Evolutionary conservation across 2,797 vertebrate species (phyloP).

Genomic region (Lutjanus argentimaculatus): DNA sequence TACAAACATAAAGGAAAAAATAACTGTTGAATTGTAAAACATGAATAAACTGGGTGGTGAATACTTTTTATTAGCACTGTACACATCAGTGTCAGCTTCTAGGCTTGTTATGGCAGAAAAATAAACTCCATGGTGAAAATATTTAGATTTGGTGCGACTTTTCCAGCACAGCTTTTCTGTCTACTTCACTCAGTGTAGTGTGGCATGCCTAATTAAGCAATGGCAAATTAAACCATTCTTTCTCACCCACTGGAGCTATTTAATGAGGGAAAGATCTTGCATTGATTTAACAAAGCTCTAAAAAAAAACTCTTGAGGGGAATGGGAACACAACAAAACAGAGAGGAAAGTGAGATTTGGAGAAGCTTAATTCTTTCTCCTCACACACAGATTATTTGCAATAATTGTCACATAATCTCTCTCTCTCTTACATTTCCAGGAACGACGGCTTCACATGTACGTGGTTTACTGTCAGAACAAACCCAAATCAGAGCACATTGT

Average conservation of each 20-base stretch:
- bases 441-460: constrained; percentile 98
- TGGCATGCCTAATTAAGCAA: constrained; percentile 42
- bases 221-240: constrained; percentile 54
- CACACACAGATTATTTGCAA: constrained; percentile 26
- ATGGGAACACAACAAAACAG: constrained; percentile 6
- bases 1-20: background rate
- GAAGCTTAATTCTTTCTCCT: background rate
- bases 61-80: background rate
- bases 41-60: background rate
- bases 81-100: background rate
- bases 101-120: background rate
- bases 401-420: background rate
- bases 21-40: background rate
- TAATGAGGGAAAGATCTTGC: constrained; percentile 55
- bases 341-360: constrained; percentile 12
- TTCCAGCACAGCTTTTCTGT: constrained; percentile 7
- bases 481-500: constrained; percentile 98
- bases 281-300: constrained; percentile 36
- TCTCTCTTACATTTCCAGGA: constrained; percentile 85
- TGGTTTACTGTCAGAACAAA: constrained; percentile 99
- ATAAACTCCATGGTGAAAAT: background rate
- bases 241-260: constrained; percentile 58
- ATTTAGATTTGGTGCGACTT: constrained; percentile 11
- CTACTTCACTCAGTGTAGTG: constrained; percentile 13
- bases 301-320: background rate